Evolutionary conservation across 2,113 vertebrate species (phyloP).

Genomic region (Scalopus aquaticus): DNA sequence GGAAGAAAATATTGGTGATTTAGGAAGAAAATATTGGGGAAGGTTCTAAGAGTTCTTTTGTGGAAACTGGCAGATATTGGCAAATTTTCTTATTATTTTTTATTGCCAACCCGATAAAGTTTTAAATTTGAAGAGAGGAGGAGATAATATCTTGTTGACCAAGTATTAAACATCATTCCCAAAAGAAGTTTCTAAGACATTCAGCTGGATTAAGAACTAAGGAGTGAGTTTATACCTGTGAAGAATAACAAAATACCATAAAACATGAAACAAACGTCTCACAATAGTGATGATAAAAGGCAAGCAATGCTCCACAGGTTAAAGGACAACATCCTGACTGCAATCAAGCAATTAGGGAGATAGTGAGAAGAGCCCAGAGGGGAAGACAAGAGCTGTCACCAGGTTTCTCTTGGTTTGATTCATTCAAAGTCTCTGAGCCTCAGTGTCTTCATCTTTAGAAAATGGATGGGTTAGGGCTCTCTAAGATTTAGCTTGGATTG

Average conservation of each 20-base stretch:
- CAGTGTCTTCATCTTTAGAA: not conserved
- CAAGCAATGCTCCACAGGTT: not conserved
- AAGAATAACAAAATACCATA: not conserved
- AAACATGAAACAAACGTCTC: not conserved
- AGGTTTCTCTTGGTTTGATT: not conserved
- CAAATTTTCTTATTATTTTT: slow-evolving; percentile 51
- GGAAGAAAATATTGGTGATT: not conserved
- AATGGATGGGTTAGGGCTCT: not conserved
- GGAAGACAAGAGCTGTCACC: not conserved
- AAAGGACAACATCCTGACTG: not conserved
- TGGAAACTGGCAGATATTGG: slow-evolving; percentile 41
- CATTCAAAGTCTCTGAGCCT: not conserved
- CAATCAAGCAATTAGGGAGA: not conserved
- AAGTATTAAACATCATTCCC: not conserved
- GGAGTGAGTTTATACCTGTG: not conserved
- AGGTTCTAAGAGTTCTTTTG: slow-evolving; percentile 6
- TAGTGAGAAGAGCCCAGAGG: not conserved
- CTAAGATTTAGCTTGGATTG: not conserved
- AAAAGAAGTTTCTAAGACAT: not conserved
- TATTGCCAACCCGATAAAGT: slow-evolving; percentile 44
- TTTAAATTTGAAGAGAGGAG: not conserved
- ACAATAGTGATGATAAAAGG: not conserved
- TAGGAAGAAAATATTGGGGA: too few species aligned
- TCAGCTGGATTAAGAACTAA: not conserved
- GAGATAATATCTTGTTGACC: not conserved